Conservation (phyloP, 2,797 vertebrate species). For the Typhlichthys eigenmanni region DNA sequence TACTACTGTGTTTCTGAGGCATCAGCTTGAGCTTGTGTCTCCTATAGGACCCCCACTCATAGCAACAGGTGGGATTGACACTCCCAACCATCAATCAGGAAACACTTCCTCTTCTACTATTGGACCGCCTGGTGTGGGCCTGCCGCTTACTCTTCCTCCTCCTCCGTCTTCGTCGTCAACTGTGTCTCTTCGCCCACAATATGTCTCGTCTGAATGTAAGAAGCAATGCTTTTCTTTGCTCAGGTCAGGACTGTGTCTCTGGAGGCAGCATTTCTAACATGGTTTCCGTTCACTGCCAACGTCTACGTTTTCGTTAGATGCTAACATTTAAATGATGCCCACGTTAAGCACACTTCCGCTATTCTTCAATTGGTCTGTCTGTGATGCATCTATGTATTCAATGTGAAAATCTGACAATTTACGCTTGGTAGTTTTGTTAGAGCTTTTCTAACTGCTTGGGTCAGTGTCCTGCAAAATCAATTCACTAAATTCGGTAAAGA, state of each 20-base stretch:
- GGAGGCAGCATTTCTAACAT: constrained; percentile 9
- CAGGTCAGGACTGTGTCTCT: constrained; percentile 35
- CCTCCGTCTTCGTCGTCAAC: constrained; percentile 69
- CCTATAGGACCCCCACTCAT: constrained; percentile 89
- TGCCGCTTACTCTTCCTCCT: constrained; percentile 73
- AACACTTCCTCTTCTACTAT: constrained; percentile 71
- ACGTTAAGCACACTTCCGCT: too few species aligned
- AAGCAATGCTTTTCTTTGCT: constrained; percentile 51
- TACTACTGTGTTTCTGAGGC: constrained; percentile 33
- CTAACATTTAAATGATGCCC: too few species aligned
- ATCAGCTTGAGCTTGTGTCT: constrained; percentile 70
- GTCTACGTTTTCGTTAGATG: too few species aligned
- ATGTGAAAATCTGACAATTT: too few species aligned
- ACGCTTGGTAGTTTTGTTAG: too few species aligned
- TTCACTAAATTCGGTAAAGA: too few species aligned
- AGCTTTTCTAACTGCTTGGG: too few species aligned
- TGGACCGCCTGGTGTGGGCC: constrained; percentile 74
- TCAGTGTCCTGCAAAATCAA: too few species aligned
- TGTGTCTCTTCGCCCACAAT: constrained; percentile 92
- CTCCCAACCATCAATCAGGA: constrained; percentile 82
- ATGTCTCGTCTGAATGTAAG: constrained; percentile 97
- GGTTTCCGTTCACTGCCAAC: not conserved
- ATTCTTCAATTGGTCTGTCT: too few species aligned
- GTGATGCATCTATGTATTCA: too few species aligned
- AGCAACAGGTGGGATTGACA: constrained; percentile 86